Conservation (phyloP, 1,140 invertebrate species). For the Drosophila yakuba region DNA sequence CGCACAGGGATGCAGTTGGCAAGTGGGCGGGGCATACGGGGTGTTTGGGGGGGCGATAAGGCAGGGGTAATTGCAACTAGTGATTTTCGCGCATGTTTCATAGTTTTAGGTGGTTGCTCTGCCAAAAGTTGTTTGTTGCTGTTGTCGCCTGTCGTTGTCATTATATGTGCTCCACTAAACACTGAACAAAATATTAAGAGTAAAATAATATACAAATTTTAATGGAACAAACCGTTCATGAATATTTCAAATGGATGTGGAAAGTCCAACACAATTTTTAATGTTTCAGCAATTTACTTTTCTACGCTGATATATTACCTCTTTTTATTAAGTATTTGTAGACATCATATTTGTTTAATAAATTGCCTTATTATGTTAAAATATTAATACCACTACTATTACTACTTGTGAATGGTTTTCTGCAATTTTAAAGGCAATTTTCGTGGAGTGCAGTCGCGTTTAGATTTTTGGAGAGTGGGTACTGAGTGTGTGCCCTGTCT, state of each 20-base stretch:
- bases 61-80: constrained; percentile 62
- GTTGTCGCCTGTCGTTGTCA: constrained; percentile 71
- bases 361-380: too few species aligned
- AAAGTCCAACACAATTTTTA: too few species aligned
- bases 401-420: neutral
- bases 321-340: too few species aligned
- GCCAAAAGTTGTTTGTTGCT: constrained; percentile 49
- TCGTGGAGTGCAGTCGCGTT: constrained; percentile 35
- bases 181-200: neutral
- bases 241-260: too few species aligned
- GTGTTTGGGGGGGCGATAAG: neutral
- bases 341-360: too few species aligned
- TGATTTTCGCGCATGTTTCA: constrained; percentile 79
- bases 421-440: neutral
- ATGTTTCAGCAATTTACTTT: too few species aligned
- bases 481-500: constrained; percentile 49
- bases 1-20: constrained; percentile 35
- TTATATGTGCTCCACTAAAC: constrained; percentile 62
- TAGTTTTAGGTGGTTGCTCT: constrained; percentile 68
- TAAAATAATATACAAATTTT: too few species aligned
- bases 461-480: constrained; percentile 17
- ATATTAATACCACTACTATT: too few species aligned
- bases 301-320: too few species aligned
- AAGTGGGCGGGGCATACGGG: constrained; percentile 8
- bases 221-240: too few species aligned